Evolutionary conservation across 2,888 invertebrate species (phyloP).

Genomic region (Athalia rosae): DNA sequence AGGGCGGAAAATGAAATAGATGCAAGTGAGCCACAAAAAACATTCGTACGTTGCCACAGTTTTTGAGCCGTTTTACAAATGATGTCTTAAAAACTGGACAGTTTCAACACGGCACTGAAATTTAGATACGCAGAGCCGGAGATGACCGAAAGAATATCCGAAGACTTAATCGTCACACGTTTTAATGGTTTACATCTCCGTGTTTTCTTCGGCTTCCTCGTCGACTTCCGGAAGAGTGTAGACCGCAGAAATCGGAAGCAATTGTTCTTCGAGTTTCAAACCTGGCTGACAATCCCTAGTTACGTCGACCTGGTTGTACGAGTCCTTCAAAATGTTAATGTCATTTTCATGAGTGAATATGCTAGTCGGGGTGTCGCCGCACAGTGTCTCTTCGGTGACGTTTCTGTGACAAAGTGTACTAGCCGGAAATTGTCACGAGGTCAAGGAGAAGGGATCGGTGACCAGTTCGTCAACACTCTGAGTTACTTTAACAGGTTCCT

Average conservation of each 20-base stretch:
- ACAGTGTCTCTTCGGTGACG: constrained; percentile 68
- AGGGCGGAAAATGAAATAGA: neutral
- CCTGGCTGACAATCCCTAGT: constrained; percentile 71
- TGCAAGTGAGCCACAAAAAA: neutral
- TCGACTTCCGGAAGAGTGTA: constrained; percentile 71
- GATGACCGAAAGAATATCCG: neutral
- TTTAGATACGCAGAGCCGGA: constrained; percentile 5
- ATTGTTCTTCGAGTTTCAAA: constrained; percentile 69
- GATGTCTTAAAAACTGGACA: constrained; percentile 9
- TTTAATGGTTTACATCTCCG: constrained; percentile 65
- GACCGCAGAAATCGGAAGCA: constrained; percentile 65
- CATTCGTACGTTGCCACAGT: neutral
- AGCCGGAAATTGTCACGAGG: constrained; percentile 83
- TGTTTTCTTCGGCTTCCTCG: constrained; percentile 70
- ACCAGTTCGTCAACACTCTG: constrained; percentile 80
- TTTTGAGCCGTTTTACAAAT: constrained; percentile 16
- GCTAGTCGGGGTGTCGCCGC: constrained; percentile 67
- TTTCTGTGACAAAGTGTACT: constrained; percentile 69
- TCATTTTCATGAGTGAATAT: constrained; percentile 72
- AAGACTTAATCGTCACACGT: neutral
- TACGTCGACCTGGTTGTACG: constrained; percentile 71
- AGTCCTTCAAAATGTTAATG: constrained; percentile 71
- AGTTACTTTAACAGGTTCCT: constrained; percentile 79
- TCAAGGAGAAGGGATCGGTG: constrained; percentile 81
- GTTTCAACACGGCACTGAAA: constrained; percentile 11